Evolutionary conservation across 2,888 invertebrate species (phyloP).

Genomic region (Drosophila kuntzei): DNA sequence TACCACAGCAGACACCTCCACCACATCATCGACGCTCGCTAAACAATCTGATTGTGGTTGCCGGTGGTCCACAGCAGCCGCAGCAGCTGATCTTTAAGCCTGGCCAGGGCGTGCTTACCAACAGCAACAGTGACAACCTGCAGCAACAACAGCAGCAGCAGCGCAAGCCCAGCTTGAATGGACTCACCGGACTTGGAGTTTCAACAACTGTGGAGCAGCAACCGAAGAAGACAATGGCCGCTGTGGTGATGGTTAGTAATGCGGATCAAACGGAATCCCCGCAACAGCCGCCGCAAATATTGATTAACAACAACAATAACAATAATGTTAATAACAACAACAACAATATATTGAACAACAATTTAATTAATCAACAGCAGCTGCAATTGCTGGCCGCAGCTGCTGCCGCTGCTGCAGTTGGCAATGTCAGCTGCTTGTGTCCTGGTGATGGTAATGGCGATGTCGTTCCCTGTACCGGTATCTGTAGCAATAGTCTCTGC

Average conservation of each 20-base stretch:
- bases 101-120: conserved; percentile 79
- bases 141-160: conserved; percentile 38
- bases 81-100: conserved; percentile 83
- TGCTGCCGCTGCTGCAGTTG: conserved; percentile 64
- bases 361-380: conserved; percentile 77
- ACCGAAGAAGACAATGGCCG: conserved; percentile 82
- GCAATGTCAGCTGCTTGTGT: conserved; percentile 63
- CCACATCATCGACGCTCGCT: conserved; percentile 84
- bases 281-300: conserved; percentile 62
- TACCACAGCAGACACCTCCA: conserved; percentile 77
- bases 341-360: conserved; percentile 76
- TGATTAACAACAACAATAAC: conserved; percentile 72
- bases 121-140: conserved; percentile 55
- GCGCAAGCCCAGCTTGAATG: conserved; percentile 71
- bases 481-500: conserved; percentile 66
- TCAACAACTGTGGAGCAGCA: conserved; percentile 54
- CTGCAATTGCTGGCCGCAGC: conserved; percentile 79
- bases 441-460: conserved; percentile 57
- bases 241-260: conserved; percentile 84
- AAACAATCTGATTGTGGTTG: conserved; percentile 84
- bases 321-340: conserved; percentile 64
- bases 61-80: conserved; percentile 82
- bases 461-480: conserved; percentile 45
- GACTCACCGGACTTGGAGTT: conserved; percentile 44
- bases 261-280: conserved; percentile 58